Evolutionary conservation across 2,888 invertebrate species (phyloP), one percentile per base, ranked within the genome.

Genomic region (Notocelia uddmanniana): DNA sequence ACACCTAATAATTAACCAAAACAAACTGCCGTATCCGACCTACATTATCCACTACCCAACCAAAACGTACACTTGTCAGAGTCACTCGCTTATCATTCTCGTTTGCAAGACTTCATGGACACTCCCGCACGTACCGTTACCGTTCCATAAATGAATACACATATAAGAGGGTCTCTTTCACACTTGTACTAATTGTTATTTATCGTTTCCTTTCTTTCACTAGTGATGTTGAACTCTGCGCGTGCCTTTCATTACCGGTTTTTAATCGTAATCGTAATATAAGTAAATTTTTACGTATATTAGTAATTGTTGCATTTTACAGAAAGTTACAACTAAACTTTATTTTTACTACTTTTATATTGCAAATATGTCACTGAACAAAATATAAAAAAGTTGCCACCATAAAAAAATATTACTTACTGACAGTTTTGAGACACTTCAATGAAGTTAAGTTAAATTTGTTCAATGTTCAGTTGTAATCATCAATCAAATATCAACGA

Each of bases 21-120:
- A 92, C 90, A 92, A 91, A 89, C 84, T 84, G 82, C 80, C 83
- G 74, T 78, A 82, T 78, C 85, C 90, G 89, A 91, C 89, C 93
- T 92, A 92, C 93, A 93, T 93, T 87, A 93, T 92, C 87, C 86
- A 90, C 85, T 82, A 82, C 79, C 83, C 86, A 86, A 87, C 83
- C 76, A 86, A 89, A 80, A 84, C 80, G 80, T 85, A 83, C 83
- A 87, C 87, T 89, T 88, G 90, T 90, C 90, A 90, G 85, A 89
- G 90, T 90, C 89, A 89, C 85, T 90, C 87, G 89, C 90, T 88
- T 92, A 92, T 89, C 92, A 92, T 91, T 89, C 86, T 91, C 86
- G 89, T 83, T 85, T 80, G 81, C 81, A 84, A 83, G 81, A 83
- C 84, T 87, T 84, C 85, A 86, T 85, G 85, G 88, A 91, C 91